Evolutionary conservation across 2,113 vertebrate genomes (phyloP).

Genomic region (Beaufortia kweichowensis): DNA sequence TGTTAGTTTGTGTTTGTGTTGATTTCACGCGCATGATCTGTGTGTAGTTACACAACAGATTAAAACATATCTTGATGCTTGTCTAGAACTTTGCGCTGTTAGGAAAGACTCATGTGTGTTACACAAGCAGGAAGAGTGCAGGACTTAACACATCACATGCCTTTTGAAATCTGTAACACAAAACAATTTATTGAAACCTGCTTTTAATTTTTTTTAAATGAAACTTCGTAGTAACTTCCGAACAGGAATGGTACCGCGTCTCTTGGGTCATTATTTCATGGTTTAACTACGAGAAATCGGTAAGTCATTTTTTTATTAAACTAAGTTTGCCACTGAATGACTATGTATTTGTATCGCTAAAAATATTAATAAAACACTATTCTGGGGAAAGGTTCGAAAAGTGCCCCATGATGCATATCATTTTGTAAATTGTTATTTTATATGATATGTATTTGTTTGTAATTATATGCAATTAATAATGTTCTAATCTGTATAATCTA

Average conservation of each 20-base stretch:
- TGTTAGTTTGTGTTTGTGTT: neutral
- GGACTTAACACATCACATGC: constrained; percentile 33
- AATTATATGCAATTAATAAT: too few species aligned
- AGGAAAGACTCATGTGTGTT: neutral
- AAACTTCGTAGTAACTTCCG: neutral
- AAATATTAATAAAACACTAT: too few species aligned
- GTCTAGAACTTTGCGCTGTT: constrained; percentile 10
- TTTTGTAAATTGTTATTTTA: too few species aligned
- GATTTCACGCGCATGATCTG: neutral
- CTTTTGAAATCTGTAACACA: neutral
- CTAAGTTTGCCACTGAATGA: too few species aligned
- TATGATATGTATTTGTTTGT: too few species aligned
- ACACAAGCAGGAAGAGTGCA: constrained; percentile 5
- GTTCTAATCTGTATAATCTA: too few species aligned
- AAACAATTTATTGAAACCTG: neutral
- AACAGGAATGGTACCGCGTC: neutral
- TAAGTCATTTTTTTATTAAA: constrained; percentile 2
- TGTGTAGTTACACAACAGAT: constrained; percentile 1
- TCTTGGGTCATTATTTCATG: neutral
- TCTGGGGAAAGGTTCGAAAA: too few species aligned
- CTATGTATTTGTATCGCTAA: too few species aligned
- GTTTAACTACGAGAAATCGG: constrained; percentile 3
- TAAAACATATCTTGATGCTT: neutral
- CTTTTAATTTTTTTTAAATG: neutral
- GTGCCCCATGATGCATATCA: too few species aligned